Conservation (phyloP, 2,888 invertebrate species). For the Doris montereyensis region DNA sequence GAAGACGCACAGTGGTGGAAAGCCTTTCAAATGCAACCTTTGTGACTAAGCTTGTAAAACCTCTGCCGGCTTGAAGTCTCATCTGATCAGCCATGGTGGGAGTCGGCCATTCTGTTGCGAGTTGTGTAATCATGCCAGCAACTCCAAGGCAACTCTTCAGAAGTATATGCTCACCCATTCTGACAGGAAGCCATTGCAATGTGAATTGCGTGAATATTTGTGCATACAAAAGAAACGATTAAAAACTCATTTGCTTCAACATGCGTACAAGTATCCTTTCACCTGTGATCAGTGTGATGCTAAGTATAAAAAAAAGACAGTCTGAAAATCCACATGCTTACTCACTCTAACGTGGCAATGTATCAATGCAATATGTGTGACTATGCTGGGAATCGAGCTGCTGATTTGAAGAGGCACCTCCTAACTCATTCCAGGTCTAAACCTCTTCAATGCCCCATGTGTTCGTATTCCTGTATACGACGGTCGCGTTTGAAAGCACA, state of each 20-base stretch:
- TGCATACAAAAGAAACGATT: constrained; percentile 39
- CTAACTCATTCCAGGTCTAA: constrained; percentile 37
- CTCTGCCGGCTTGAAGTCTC: constrained; percentile 30
- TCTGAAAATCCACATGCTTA: constrained; percentile 29
- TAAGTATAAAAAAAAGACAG: constrained; percentile 39
- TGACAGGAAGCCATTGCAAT: constrained; percentile 16
- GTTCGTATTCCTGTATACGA: constrained; percentile 38
- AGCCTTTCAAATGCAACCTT: constrained; percentile 31
- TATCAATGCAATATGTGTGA: constrained; percentile 32
- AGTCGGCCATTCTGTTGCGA: constrained; percentile 25
- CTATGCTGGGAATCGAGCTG: constrained; percentile 39
- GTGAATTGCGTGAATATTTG: constrained; percentile 29
- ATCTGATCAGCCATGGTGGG: constrained; percentile 34
- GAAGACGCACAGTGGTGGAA: constrained; percentile 23
- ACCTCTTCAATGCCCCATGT: constrained; percentile 34
- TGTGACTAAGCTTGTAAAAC: constrained; percentile 34
- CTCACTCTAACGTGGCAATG: constrained; percentile 23
- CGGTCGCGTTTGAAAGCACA: constrained; percentile 26
- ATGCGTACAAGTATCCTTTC: constrained; percentile 35
- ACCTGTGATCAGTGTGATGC: constrained; percentile 34
- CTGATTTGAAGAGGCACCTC: constrained; percentile 39
- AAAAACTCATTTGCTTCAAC: constrained; percentile 37
- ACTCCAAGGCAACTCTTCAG: constrained; percentile 25
- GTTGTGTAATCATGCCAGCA: constrained; percentile 13
- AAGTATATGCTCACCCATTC: constrained; percentile 38